Base-by-base conservation (phyloP, 2,888 invertebrate species). In the Drosophila tanythrix region DNA sequence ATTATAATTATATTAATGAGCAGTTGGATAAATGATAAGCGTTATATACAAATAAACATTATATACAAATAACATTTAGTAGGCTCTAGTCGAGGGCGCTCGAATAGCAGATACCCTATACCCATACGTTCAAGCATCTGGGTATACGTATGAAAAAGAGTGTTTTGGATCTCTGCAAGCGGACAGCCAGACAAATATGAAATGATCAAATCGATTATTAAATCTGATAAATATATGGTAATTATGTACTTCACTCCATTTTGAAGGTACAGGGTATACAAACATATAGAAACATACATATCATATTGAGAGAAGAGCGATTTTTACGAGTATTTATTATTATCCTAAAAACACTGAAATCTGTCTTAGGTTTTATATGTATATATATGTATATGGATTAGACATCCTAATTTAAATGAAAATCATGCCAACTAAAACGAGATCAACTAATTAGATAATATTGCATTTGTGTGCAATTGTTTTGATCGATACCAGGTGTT, bases 341-440 rank as follows among this genome's bases (percentile, higher is more conserved):
- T 25, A 10, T 15, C 18, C 35, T 7, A 35, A 25, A 25, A 35
- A 35, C 36, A 36, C 55, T 13, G n/a, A 29, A 29, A 29, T 38
- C 48, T 35, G 15, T 50, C 25, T 65, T 51, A 11, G 27, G 35
- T 60, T 40, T 33, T 11, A 33, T 27, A 10, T 21, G 1, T 21
- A 21, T 21, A 21, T 21, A 21, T 21, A 21, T 21, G 21, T 21
- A 21, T 11, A 21, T 11, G 11, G 15, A 15, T 25, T 33, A 25
- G 1, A 35, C 4, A n/a, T 38, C 33, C 27, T 27, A 40, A 60
- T 65, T 60, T 1, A 40, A 35, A 38, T 36, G 5, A 52, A 55
- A 60, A 59, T 33, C 48, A 61, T 70, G 69, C 61, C 51, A 70
- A 57, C 40, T 43, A 27, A 68, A 68, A 55, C 18, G 10, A 35